Base-by-base conservation (phyloP, 2,888 invertebrate genomes). In the Horisme vitalbata region DNA sequence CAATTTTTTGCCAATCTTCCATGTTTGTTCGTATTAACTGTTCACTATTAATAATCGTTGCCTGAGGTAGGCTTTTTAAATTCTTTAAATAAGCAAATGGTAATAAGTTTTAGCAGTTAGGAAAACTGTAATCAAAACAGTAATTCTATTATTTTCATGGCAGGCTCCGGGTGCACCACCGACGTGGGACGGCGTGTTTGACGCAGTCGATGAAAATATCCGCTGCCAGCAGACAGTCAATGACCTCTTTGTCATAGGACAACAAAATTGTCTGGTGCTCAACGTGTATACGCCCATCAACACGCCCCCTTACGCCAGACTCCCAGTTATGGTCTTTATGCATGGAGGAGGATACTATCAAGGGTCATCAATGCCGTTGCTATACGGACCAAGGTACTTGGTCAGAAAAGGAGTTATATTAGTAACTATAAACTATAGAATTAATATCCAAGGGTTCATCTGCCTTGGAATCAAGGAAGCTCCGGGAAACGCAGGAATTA, bases 311-410 rank as follows among this genome's bases (percentile, higher is more conserved):
- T 46, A 53, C 2, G 55, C 61, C 2, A 62, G 57, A 4, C 59
- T 83, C 9, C 82, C 87, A 0, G 84, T 87, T 6, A 87, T 88
- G 87, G 69, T 81, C 3, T 86, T 70, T 44, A 71, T 88, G 1
- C 88, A 88, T 18, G 88, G 88, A 4, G 88, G 88, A 45, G 87
- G 79, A 0, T 89, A 67, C 52, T 79, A 71, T 21, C 61, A 74
- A 31, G 85, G 85, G 0, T 81, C 84, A 0, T 69, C 71, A 0
- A 61, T 67, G 3, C 59, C 62, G 2, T 1, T 67, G 0, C 3
- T 83, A 1, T 87, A 82, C 11, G 86, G 86, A 0, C 83, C 87
- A 0, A 68, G 77, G 10, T 82, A 80, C 45, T 55, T 89, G 33
- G 66, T 80, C 0, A 20, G 62, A 3, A 79, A 85, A 61, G 75